Conservation (phyloP, 2,113 vertebrate genomes). For the Oncorhynchus mykiss region DNA sequence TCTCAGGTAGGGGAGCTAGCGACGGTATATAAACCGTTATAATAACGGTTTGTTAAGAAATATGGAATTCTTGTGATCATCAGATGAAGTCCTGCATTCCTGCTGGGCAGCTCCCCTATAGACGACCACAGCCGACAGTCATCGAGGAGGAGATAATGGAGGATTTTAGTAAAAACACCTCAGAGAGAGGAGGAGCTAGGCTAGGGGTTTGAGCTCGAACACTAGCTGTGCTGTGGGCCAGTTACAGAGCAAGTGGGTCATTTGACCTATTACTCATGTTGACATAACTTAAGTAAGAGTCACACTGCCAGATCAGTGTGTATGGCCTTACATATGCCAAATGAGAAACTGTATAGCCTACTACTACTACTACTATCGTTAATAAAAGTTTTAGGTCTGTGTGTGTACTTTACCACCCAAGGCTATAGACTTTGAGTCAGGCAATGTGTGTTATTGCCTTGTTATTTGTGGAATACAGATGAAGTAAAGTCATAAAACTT, state of each 20-base stretch:
- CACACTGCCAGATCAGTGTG: no score
- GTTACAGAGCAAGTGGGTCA: slow-evolving; percentile 15
- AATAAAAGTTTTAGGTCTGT: background rate
- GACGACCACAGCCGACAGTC: slow-evolving; percentile 55
- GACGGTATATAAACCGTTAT: background rate
- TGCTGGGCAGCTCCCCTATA: slow-evolving; percentile 57
- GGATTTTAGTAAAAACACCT: slow-evolving; percentile 41
- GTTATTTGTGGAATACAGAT: slow-evolving; percentile 40
- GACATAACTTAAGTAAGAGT: no score
- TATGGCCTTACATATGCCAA: slow-evolving; percentile 21
- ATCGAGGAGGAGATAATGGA: slow-evolving; percentile 58
- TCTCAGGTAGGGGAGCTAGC: background rate
- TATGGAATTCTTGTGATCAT: slow-evolving; percentile 50
- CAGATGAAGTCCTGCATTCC: slow-evolving; percentile 75
- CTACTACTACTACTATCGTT: no score
- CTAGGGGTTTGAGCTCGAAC: slow-evolving; percentile 22
- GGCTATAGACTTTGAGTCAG: slow-evolving; percentile 47
- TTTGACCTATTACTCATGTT: no score
- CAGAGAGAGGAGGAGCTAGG: slow-evolving; percentile 41
- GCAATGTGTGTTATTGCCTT: slow-evolving; percentile 36
- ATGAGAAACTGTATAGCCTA: no score
- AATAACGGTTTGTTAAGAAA: slow-evolving; percentile 50
- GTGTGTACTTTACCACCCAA: slow-evolving; percentile 15
- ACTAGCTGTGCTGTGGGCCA: slow-evolving; percentile 44
- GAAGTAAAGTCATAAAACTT: slow-evolving; percentile 51